phyloP scores from a whole-genome alignment of 1,140 invertebrate genomes.

The Ditylenchus dipsaci region DNA sequence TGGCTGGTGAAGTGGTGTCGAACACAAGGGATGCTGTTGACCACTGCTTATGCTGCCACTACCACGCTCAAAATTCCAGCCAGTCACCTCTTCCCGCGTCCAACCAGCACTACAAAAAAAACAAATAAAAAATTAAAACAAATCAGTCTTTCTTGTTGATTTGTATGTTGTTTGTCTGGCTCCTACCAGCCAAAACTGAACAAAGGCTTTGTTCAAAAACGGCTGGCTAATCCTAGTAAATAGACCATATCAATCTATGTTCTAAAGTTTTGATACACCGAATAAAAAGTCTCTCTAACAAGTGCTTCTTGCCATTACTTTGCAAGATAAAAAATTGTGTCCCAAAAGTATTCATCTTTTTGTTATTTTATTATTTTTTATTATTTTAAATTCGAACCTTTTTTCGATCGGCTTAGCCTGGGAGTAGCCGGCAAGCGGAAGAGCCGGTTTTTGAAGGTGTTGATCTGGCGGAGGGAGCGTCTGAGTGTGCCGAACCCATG shows the following conservation, averaged over 20 bases:
- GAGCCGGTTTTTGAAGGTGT: constrained; percentile 47
- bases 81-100: constrained; percentile 46
- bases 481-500: constrained; percentile 20
- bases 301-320: too few relatives aligned
- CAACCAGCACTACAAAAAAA: constrained; percentile 34
- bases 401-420: constrained; percentile 37
- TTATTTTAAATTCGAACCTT: constrained; percentile 29
- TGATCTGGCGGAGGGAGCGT: constrained; percentile 53
- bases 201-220: too few relatives aligned
- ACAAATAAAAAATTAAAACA: too few relatives aligned
- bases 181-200: not conserved
- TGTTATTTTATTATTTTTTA: too few relatives aligned
- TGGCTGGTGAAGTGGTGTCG: too few relatives aligned
- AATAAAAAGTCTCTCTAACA: too few relatives aligned
- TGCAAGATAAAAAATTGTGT: too few relatives aligned
- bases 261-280: too few relatives aligned
- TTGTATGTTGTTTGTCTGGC: constrained; percentile 2
- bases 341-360: too few relatives aligned
- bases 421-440: constrained; percentile 51
- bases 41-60: not conserved
- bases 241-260: too few relatives aligned
- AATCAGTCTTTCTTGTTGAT: not conserved
- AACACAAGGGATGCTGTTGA: too few relatives aligned
- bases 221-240: too few relatives aligned
- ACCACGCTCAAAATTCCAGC: constrained; percentile 51